Evolutionary conservation across 2,113 vertebrate genomes (phyloP), one percentile per base, ranked within the genome.

Genomic region (Thunnus thynnus): DNA sequence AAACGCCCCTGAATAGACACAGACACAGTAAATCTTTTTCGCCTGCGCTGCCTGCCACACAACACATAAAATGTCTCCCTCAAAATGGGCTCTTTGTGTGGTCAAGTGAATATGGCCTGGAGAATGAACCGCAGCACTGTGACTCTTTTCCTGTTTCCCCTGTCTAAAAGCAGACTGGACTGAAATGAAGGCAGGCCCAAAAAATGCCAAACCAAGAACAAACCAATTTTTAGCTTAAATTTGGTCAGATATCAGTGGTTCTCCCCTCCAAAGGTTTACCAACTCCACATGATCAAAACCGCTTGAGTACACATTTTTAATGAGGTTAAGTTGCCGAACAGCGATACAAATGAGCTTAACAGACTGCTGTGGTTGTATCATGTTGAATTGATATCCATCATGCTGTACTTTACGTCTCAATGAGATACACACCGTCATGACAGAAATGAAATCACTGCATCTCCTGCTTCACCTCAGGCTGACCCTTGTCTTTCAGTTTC

Each of bases 11-110:
- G 82, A 86, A 90, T 81, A 85, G 86, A 88, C 89, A 86, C 86
- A 89, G 90, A 88, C 83, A 85, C 88, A 86, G 89, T 94, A 94
- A 92, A 94, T 93, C 93, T 90, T 82, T 88, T 84, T 72, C 51
- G 83, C 80, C 80, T 81, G 86, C 44, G 20, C 88, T 66, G 87
- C 83, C 76, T 81, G 90, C 85, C 90, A 69, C 90, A 90, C 83
- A 88, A 89, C 90, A 88, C 89, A 91, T 92, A 94, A 94, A 93
- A 92, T 81, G 85, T 87, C 90, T 91, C 81, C 87, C 79, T 91
- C 83, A 90, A 92, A 93, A 92, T 91, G 90, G 89, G 78, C 91
- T 92, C 91, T 93, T 86, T 95, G 94, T 94, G 94, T 94, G 93
- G 93, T 93, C 92, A 92, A 90, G 87, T 87, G 90, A 90, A 89